Base-by-base conservation (phyloP, 2,888 invertebrate species). In the Drosophila kambysellisi region DNA sequence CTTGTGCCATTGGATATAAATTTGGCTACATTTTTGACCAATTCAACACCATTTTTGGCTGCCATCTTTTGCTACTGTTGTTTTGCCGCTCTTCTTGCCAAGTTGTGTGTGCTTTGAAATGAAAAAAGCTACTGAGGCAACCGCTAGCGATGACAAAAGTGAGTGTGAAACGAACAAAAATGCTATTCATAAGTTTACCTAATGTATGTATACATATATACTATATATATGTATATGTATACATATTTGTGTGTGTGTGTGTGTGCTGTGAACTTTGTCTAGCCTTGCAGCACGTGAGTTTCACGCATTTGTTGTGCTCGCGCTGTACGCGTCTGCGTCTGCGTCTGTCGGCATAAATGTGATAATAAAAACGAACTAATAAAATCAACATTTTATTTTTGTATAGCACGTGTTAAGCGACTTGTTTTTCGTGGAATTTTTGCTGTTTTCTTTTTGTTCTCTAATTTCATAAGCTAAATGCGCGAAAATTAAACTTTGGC, bases 11-110 rank as follows among this genome's bases (percentile, higher is more conserved):
- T 92, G 1, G 87, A 52, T 1, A 92, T 70, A 67, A 61, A 89
- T 9, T 93, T 91, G 2, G 93, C 81, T 9, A 94, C n/a, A 41
- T 82, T 66, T 85, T 93, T 94, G 0, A 94, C 64, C 29, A 94
- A 82, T 57, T 93, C 93, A 3, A 93, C 64, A 30, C 92, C 91
- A 15, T 65, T 71, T 48, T 91, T 91, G 17, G 81, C 58, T 7
- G 84, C 74, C 91, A 73, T 71, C 54, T 32, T 35, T 51, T 53
- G 1, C 0, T 0, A 33, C 25, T 33, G 30, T 12, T 33, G 20
- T 1, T 15, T 17, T 12, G n/a, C 41, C 48, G 25, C 3, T 58
- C 12, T 29, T 53, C 32, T 8, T 11, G 20, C n/a, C 9, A 37
- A 52, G 53, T 41, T 73, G 70, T 61, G 61, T 62, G 17, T 76